Conservation (phyloP, 2,797 vertebrate genomes). For the Hippoglossus hippoglossus region DNA sequence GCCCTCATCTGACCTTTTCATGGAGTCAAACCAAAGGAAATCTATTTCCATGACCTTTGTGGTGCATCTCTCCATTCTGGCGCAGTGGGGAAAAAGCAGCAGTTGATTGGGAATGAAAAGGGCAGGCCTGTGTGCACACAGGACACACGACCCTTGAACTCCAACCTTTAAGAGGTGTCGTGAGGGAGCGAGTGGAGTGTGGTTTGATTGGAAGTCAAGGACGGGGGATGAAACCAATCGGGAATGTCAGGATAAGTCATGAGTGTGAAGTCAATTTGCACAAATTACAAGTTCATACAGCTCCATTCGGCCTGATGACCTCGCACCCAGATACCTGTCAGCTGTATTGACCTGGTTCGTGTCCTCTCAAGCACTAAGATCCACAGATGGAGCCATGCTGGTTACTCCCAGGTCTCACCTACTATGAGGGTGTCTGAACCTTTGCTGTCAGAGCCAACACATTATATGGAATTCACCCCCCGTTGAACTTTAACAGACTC, state of each 20-base stretch:
- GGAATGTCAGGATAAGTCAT: not conserved
- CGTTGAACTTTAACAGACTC: too few species aligned
- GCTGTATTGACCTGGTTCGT: too few species aligned
- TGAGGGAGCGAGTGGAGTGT: constrained; percentile 45
- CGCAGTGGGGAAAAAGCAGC: constrained; percentile 51
- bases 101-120: constrained; percentile 80
- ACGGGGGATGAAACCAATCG: not conserved
- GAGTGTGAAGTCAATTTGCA: not conserved
- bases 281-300: not conserved
- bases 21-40: constrained; percentile 83
- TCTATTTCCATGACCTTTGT: constrained; percentile 84
- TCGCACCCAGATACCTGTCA: too few species aligned
- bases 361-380: too few species aligned
- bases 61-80: constrained; percentile 73
- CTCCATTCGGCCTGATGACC: too few species aligned
- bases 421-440: too few species aligned
- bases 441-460: too few species aligned
- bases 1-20: constrained; percentile 84
- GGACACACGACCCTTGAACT: constrained; percentile 79
- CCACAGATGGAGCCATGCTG: too few species aligned
- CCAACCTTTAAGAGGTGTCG: constrained; percentile 74
- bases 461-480: too few species aligned
- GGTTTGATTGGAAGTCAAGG: constrained; percentile 62
- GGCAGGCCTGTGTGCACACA: constrained; percentile 72
- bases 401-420: too few species aligned